phyloP scores from a whole-genome alignment of 2,888 invertebrate species.

The Tachina fera region DNA sequence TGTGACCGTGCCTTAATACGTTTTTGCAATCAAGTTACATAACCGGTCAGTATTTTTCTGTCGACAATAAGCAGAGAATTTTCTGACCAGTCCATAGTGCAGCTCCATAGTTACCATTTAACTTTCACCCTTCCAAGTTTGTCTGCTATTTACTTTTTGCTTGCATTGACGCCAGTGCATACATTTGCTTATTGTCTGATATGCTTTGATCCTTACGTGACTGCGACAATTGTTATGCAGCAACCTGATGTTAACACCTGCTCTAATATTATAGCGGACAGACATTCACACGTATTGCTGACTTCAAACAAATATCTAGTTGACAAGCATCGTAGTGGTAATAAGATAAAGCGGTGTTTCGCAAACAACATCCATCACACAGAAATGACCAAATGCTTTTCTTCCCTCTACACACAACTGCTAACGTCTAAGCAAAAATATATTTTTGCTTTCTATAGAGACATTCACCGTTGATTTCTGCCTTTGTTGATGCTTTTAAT shows the following conservation, averaged over 20 bases:
- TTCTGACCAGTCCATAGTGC: slow-evolving; percentile 21
- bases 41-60: no score
- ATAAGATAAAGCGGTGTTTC: slow-evolving; percentile 55
- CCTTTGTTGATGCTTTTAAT: slow-evolving; percentile 17
- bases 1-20: no score
- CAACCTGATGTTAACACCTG: slow-evolving; percentile 74
- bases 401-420: background rate
- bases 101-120: slow-evolving; percentile 26
- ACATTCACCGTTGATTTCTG: slow-evolving; percentile 9
- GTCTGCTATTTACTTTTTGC: slow-evolving; percentile 34
- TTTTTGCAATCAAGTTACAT: no score
- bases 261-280: slow-evolving; percentile 51
- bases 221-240: slow-evolving; percentile 75
- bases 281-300: slow-evolving; percentile 12
- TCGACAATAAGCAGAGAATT: no score
- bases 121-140: slow-evolving; percentile 7
- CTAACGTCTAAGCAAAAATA: background rate
- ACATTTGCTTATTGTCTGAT: slow-evolving; percentile 52
- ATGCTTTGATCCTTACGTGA: slow-evolving; percentile 77
- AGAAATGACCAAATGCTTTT: background rate
- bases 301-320: slow-evolving; percentile 21
- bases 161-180: slow-evolving; percentile 42
- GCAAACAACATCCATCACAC: slow-evolving; percentile 22
- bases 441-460: background rate
- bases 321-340: slow-evolving; percentile 53